These are phyloP conservation scores for Lepidochrysops patricia DNA, from an alignment of 2,888 invertebrate species.

Conservation along the genomic window DNA sequence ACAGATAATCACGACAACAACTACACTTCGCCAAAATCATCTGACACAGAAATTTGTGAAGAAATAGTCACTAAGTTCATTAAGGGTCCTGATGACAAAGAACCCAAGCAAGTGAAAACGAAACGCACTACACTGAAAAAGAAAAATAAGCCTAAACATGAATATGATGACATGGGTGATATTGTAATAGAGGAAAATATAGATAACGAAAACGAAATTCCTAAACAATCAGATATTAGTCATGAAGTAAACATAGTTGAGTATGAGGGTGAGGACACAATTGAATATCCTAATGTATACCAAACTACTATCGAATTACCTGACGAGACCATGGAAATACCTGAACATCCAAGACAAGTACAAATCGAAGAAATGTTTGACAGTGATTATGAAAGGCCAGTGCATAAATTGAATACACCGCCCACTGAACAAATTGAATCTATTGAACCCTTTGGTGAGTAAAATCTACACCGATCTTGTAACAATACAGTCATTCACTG, in stretches of 20 bases:
- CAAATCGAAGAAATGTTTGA: conserved; percentile 20
- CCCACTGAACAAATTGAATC: conserved; percentile 17
- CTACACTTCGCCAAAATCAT: conserved; percentile 8
- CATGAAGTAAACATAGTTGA: background rate
- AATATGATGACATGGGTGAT: background rate
- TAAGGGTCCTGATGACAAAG: background rate
- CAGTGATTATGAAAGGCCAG: background rate
- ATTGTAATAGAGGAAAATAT: conserved; percentile 5
- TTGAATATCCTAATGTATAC: conserved; percentile 30
- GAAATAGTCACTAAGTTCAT: conserved; percentile 7
- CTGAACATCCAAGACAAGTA: conserved; percentile 11
- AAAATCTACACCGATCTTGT: background rate
- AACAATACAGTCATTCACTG: too few relatives aligned
- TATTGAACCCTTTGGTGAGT: background rate
- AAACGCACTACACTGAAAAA: conserved; percentile 2
- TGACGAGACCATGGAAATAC: conserved; percentile 11
- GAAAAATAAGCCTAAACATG: background rate
- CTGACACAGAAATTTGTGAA: conserved; percentile 7
- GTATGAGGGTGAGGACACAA: background rate
- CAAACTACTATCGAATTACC: conserved; percentile 27
- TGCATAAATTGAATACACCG: conserved; percentile 15
- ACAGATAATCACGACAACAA: background rate
- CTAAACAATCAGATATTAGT: background rate
- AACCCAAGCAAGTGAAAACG: background rate
- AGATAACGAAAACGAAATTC: background rate